Evolutionary conservation across 2,113 vertebrate species (phyloP), one percentile per base, ranked within the genome.

Genomic region (Lasiurus cinereus): DNA sequence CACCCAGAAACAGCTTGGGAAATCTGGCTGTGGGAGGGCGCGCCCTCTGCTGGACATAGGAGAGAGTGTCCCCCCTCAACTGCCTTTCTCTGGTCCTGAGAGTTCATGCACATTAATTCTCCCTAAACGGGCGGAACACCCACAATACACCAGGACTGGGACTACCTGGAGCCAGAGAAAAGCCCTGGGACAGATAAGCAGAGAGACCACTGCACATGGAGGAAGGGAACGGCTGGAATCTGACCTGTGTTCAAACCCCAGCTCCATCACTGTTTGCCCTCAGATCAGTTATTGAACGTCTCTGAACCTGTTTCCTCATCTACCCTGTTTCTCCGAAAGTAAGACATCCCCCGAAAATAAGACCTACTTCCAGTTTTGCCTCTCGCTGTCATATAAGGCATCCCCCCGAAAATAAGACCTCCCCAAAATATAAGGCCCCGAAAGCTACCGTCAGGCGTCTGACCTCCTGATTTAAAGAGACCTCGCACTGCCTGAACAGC

Each of bases 11-110:
- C 21, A 19, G 74, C 19, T 95, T 77, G 31, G 82, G 16, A 59
- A 80, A n/a, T 6, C 52, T 33, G 80, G 77, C 31, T 85, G 29
- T 74, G 52, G 36, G 29, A 18, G n/a, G n/a, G 84, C 0, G 5
- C 46, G 36, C 96, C 94, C 96, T 94, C 96, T 97, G 88, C 95
- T 96, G 97, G 96, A 19, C 73, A 84, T 0, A 2, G 1, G 15
- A 16, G 72, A 48, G 94, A 94, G 36, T 29, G 54, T 74, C 18
- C 16, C 16, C 43, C 5, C 3, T 15, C 67, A 33, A 36, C 29
- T 8, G 10, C 15, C 31, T 76, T 21, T 69, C 64, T 70, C 74
- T 3, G 0, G 14, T 74, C 27, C 15, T 52, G 19, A 6, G 1
- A 29, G 36, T 79, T 83, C 27, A 27, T 36, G 24, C n/a, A 3